phyloP scores from a whole-genome alignment of 2,113 vertebrate genomes.

The Saguinus imperator region DNA sequence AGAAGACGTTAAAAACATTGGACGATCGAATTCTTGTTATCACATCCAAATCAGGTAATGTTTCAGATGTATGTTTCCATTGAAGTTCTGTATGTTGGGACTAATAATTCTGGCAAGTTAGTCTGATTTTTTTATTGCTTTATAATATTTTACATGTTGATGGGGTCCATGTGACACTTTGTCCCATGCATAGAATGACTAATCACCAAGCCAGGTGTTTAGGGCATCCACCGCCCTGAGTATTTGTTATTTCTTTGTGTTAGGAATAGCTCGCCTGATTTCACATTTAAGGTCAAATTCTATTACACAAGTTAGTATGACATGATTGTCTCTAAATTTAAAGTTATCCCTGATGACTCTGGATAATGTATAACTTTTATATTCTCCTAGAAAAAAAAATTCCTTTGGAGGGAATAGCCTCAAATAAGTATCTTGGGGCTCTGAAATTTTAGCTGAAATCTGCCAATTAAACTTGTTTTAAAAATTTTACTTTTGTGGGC shows the following conservation, averaged over 20 bases:
- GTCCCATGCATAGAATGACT: not conserved
- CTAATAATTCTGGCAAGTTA: accelerated
- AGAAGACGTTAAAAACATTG: conserved; percentile 90
- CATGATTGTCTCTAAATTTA: not conserved
- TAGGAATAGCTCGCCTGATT: not conserved
- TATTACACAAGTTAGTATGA: not conserved
- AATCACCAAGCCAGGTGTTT: not conserved
- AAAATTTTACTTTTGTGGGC: not conserved
- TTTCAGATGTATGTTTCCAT: accelerated
- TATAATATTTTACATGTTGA: not conserved
- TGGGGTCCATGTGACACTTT: not conserved
- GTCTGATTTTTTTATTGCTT: not conserved
- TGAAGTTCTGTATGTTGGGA: not conserved
- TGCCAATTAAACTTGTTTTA: not conserved
- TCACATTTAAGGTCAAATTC: not conserved
- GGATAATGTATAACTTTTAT: not conserved
- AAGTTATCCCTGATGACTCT: not conserved
- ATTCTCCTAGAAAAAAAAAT: not conserved
- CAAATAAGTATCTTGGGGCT: not conserved
- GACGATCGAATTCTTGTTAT: conserved; percentile 92
- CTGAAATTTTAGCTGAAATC: not conserved
- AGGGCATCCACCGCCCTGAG: not conserved
- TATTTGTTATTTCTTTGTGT: not conserved
- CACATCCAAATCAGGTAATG: conserved; percentile 88
- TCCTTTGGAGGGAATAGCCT: not conserved